phyloP scores from a whole-genome alignment of 92 coral and sea anemone genomes.

The Umimayanthus chanpuru region DNA sequence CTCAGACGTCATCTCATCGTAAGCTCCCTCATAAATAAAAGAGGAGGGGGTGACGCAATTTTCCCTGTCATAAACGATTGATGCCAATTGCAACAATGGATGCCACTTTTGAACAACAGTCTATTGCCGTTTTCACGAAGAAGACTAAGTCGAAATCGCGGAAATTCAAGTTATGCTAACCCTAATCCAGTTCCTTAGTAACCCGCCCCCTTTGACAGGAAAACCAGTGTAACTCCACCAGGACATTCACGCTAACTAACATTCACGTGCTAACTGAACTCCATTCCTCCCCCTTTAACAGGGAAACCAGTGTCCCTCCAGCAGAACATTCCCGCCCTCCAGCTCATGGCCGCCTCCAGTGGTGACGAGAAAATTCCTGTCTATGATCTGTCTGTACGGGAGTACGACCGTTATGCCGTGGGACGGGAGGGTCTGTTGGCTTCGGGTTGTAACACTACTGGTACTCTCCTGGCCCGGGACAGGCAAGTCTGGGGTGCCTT shows the following conservation, averaged over 20 bases:
- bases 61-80: too few relatives aligned
- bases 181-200: too few relatives aligned
- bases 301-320: conserved; percentile 58
- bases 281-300: neutral
- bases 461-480: conserved; percentile 61
- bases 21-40: too few relatives aligned
- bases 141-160: too few relatives aligned
- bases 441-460: conserved; percentile 69
- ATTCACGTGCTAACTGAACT: neutral
- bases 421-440: conserved; percentile 83
- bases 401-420: conserved; percentile 89
- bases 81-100: too few relatives aligned
- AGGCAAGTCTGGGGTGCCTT: conserved; percentile 76
- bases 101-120: too few relatives aligned
- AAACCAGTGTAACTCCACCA: conserved; percentile 58
- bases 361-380: conserved; percentile 64
- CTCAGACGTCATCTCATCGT: too few relatives aligned
- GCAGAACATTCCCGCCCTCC: conserved; percentile 54
- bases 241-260: conserved; percentile 51
- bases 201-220: neutral
- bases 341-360: conserved; percentile 55
- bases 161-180: too few relatives aligned
- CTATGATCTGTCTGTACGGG: conserved; percentile 78
- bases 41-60: too few relatives aligned
- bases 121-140: too few relatives aligned